Base-by-base conservation (phyloP, 2,797 vertebrate genomes). In the Chrosomus eos region DNA sequence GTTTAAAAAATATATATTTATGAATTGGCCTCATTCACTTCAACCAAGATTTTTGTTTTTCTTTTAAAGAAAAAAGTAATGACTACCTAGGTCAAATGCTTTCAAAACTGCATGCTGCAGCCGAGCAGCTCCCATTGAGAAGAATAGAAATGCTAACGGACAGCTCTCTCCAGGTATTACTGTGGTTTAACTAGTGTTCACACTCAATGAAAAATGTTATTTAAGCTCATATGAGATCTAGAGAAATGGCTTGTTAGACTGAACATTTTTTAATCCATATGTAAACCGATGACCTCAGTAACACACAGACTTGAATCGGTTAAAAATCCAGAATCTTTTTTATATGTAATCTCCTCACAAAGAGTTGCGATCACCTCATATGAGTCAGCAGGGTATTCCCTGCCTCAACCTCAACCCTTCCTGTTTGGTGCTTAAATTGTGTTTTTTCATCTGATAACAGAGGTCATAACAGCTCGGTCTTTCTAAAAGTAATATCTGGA, bases 321-420 rank as follows among this genome's bases (percentile, higher is more conserved):
- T 68, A 36, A 36, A 68, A 79, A 26, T 53, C 75, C 90, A 89
- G 91, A 89, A 90, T 73, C 80, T 75, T 81, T 80, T 90, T 86
- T 33, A 23, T 36, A 83, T 14, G 67, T 86, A 81, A 92, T 91
- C 87, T 88, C 75, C 91, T 93, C 78, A 31, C 79, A n/a, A 55
- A 9, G 82, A 90, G 80, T 90, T 87, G 88, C 82, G 86, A 79
- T 68, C 81, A 88, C 72, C 31, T 78, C 91, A 48, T 83, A 68
- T 88, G 89, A 91, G 85, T 92, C 70, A 84, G 51, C 40, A 1
- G 93, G 93, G 92, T 88, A 93, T 94, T 93, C 91, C 94, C 91
- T 91, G 73, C 11, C 70, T 78, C 28, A 81, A 91, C 91, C 91
- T 43, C 89, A 90, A 81, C 66, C 89, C 79, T 89, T 94, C 85